These are phyloP conservation scores for Pedionomus torquatus DNA, from an alignment of 2,113 vertebrate genomes.

Conservation along the genomic window DNA sequence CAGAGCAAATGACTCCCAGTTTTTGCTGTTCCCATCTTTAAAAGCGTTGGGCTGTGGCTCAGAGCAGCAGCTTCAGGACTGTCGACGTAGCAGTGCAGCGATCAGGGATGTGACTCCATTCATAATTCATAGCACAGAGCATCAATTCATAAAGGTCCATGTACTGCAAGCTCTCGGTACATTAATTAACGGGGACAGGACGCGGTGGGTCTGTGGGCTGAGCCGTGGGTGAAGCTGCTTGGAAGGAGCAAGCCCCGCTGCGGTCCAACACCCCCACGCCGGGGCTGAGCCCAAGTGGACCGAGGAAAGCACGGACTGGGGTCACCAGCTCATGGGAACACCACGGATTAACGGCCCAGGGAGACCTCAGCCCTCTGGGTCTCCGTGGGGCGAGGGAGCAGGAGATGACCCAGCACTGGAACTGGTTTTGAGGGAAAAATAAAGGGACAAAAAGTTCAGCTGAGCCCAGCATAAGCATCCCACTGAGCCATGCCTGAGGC, in stretches of 20 bases:
- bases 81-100: background rate
- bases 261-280: background rate
- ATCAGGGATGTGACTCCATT: background rate
- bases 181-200: background rate
- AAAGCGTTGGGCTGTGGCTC: background rate
- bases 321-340: background rate
- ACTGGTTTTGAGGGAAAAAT: background rate
- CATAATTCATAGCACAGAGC: slow-evolving; percentile 14
- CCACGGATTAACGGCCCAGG: background rate
- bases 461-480: background rate
- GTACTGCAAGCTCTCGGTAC: background rate
- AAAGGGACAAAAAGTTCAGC: background rate
- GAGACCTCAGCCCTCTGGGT: background rate
- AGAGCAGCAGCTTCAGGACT: background rate
- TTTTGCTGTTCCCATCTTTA: background rate
- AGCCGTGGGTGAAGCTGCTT: background rate
- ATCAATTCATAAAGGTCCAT: background rate
- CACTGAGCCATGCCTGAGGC: background rate
- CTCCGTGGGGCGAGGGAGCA: background rate
- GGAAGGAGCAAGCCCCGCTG: background rate
- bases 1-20: background rate
- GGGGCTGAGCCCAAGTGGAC: background rate
- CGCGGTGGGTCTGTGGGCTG: background rate
- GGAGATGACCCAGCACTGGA: background rate
- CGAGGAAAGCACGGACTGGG: background rate